Conservation (phyloP, 2,888 invertebrate species). For the Xylophagus ater region DNA sequence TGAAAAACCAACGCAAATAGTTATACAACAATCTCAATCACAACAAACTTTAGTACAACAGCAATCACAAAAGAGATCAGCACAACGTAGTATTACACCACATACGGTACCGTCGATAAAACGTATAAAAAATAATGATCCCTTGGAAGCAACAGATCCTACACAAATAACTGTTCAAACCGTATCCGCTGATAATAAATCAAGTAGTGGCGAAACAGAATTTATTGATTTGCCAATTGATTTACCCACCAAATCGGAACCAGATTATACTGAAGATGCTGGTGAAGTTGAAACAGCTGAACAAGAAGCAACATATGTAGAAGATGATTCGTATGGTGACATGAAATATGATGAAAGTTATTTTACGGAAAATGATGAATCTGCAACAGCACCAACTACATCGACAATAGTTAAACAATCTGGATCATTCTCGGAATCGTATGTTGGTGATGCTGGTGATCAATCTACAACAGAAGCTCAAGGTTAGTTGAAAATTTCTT, state of each 20-base stretch:
- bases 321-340: slow-evolving; percentile 55
- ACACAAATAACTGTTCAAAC: slow-evolving; percentile 45
- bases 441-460: slow-evolving; percentile 37
- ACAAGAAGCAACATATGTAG: slow-evolving; percentile 52
- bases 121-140: slow-evolving; percentile 44
- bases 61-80: slow-evolving; percentile 32
- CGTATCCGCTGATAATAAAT: slow-evolving; percentile 32
- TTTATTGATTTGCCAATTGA: slow-evolving; percentile 40
- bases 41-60: slow-evolving; percentile 27
- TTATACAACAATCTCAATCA: slow-evolving; percentile 42
- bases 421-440: slow-evolving; percentile 31
- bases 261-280: slow-evolving; percentile 52
- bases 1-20: slow-evolving; percentile 42
- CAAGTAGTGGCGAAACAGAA: slow-evolving; percentile 31
- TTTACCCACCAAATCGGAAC: slow-evolving; percentile 55
- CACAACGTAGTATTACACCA: slow-evolving; percentile 31
- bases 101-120: slow-evolving; percentile 21
- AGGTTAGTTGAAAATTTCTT: slow-evolving; percentile 33
- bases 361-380: slow-evolving; percentile 39
- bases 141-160: slow-evolving; percentile 48
- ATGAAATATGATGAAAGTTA: slow-evolving; percentile 43
- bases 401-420: slow-evolving; percentile 32
- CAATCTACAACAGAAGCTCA: slow-evolving; percentile 39
- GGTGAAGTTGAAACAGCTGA: slow-evolving; percentile 52
- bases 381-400: slow-evolving; percentile 27